Evolutionary conservation across 2,888 invertebrate species (phyloP).

Genomic region (Gryllus longicercus): DNA sequence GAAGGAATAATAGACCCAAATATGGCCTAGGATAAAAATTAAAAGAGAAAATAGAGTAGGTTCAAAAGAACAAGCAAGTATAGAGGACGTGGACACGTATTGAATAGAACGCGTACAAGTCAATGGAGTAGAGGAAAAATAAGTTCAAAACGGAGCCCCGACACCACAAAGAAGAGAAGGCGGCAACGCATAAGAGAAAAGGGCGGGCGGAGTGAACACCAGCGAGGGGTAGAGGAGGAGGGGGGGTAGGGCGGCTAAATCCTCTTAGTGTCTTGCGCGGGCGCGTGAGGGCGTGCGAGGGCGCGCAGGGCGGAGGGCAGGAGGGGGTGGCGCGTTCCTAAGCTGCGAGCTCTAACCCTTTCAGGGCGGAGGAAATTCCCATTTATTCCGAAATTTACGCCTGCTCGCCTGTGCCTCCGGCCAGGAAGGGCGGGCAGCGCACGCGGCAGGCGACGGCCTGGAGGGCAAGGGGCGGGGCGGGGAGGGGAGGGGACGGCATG

Average conservation of each 20-base stretch:
- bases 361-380: constrained; percentile 35
- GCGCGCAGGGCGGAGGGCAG: no score
- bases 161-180: no score
- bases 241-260: constrained; percentile 28
- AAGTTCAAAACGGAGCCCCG: no score
- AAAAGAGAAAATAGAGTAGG: no score
- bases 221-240: constrained; percentile 22
- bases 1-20: no score
- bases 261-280: constrained; percentile 35
- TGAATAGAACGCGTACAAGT: no score
- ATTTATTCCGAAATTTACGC: constrained; percentile 36
- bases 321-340: neutral
- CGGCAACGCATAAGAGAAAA: neutral
- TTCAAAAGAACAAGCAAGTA: no score
- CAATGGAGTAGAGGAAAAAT: no score
- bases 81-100: no score
- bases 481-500: neutral
- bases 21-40: no score
- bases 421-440: constrained; percentile 1
- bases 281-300: neutral
- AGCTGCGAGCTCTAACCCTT: constrained; percentile 31
- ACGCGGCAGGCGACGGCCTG: neutral
- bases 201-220: constrained; percentile 24
- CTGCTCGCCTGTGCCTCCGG: constrained; percentile 26
- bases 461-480: neutral